Evolutionary conservation across 2,113 vertebrate genomes (phyloP).

Genomic region (Eurystomus gularis): DNA sequence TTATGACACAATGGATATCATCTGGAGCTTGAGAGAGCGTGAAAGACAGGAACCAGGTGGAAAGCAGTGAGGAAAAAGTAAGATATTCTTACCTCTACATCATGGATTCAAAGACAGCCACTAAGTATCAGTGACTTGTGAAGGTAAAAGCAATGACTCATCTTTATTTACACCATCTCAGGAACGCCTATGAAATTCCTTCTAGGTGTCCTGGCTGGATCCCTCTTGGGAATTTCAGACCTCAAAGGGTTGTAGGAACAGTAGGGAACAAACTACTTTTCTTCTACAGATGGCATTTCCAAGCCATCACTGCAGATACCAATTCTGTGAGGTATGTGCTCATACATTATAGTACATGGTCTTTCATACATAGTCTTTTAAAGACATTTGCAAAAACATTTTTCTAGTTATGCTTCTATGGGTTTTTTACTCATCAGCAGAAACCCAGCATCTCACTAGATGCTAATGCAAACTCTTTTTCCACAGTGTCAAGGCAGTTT

Average conservation of each 20-base stretch:
- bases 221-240: background rate
- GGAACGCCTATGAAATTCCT: background rate
- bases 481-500: background rate
- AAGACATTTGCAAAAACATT: background rate
- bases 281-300: background rate
- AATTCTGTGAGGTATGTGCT: background rate
- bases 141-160: background rate
- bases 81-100: background rate
- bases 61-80: background rate
- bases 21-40: background rate
- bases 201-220: background rate
- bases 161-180: background rate
- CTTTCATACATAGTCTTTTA: background rate
- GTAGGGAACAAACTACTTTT: background rate
- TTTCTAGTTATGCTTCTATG: background rate
- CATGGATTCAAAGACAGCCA: background rate
- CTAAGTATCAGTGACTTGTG: background rate
- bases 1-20: background rate
- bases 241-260: background rate
- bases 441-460: background rate
- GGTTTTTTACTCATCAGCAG: background rate
- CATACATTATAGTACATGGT: fast-evolving
- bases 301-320: background rate
- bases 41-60: background rate
- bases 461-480: background rate